Evolutionary conservation across 2,113 vertebrate species (phyloP).

Genomic region (Chroicocephalus ridibundus): DNA sequence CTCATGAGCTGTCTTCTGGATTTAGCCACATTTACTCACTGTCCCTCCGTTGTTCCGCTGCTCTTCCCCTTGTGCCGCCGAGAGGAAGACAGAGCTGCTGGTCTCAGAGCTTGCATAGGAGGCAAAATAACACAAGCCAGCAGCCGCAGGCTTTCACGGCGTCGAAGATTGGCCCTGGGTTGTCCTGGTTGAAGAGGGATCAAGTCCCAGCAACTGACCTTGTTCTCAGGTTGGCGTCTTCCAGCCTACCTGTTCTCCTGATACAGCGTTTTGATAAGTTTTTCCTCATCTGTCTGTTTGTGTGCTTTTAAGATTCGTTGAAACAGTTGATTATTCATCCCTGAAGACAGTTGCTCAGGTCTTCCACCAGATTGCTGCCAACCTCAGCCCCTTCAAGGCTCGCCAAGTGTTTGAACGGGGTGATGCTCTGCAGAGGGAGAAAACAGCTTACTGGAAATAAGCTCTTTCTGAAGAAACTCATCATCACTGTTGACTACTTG

Average conservation of each 20-base stretch:
- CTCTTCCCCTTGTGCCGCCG: neutral
- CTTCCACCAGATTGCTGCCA: constrained; percentile 12
- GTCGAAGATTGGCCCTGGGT: neutral
- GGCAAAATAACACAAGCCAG: neutral
- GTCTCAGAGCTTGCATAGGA: neutral
- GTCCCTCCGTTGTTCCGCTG: neutral
- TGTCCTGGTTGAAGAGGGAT: neutral
- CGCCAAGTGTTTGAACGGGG: neutral
- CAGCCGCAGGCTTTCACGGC: neutral
- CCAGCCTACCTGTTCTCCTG: neutral
- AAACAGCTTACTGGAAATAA: neutral
- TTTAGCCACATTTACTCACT: neutral
- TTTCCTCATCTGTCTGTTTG: neutral
- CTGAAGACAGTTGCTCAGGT: neutral
- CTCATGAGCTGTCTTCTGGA: neutral
- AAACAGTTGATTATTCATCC: neutral
- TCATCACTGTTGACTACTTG: neutral
- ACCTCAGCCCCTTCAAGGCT: neutral
- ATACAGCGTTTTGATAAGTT: neutral
- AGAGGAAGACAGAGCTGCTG: neutral
- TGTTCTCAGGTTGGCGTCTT: neutral
- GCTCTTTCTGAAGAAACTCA: neutral
- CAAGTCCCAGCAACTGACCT: neutral
- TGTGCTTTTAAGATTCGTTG: neutral
- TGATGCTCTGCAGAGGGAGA: neutral